Evolutionary conservation across 2,113 vertebrate genomes (phyloP), one percentile per base, ranked within the genome.

Genomic region (Ornithorhynchus anatinus): DNA sequence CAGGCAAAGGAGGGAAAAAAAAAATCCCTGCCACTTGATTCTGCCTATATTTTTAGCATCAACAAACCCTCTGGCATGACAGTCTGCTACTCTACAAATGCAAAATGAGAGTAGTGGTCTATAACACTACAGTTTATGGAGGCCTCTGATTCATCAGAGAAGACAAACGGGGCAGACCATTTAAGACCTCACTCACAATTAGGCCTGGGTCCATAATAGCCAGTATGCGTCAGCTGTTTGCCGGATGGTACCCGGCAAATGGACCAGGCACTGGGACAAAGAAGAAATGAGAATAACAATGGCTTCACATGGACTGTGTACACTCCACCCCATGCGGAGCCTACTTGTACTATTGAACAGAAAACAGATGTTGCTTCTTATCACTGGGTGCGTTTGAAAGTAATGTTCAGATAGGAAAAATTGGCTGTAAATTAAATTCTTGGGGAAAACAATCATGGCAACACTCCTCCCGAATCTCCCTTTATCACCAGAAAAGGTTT

Each of bases 331-430:
- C 93, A 93, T 92, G 89, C 91, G 44, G 93, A 92, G 95, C 86
- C 79, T 85, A 87, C 92, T 91, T 93, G 90, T 92, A 91, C 92
- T 89, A 89, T 77, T 92, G 91, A 95, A 95, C 91, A 90, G 88
- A 95, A 96, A 97, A 94, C 96, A 97, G 96, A 97, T 97, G 95
- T 95, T 95, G 89, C 93, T 91, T 93, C 94, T 96, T 96, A 97
- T 96, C 94, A 90, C 84, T 88, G 91, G 87, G 81, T 87, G 86
- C 89, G 77, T 95, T 93, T 92, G 91, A 95, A 94, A 95, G 93
- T 92, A 95, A 93, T 93, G 90, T 95, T 94, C 89, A 89, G 83
- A 88, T 90, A 81, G 89, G 86, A 91, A 92, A 93, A 94, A 94
- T 71, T 84, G 88, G 85, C 90, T 87, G 90, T 90, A 93, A 94